Percentiles rank a stretch among this genome's conserved stretches.
Conservation (phyloP, 2,797 vertebrate genomes). For the Lophius americanus region DNA sequence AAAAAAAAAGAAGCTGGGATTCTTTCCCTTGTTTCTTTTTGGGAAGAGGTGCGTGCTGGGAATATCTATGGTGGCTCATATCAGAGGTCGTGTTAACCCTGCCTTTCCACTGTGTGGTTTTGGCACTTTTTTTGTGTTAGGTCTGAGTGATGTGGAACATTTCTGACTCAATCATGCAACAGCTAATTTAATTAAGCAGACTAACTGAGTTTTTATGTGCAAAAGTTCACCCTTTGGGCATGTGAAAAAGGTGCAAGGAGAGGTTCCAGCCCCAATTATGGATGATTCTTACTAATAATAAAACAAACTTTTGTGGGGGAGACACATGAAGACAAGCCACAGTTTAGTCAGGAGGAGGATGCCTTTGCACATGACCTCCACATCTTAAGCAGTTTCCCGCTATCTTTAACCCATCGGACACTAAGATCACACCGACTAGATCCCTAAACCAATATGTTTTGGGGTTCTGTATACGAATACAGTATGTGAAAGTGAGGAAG, state of each 20-base stretch:
- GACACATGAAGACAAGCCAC: not conserved
- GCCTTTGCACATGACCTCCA: no score
- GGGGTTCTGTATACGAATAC: no score
- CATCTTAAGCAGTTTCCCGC: no score
- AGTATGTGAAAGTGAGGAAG: no score
- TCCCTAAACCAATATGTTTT: no score
- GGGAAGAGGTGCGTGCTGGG: conserved; percentile 75
- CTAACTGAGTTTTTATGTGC: conserved; percentile 71
- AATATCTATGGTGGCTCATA: conserved; percentile 87
- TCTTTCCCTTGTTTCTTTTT: conserved; percentile 69
- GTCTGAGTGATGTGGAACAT: conserved; percentile 87
- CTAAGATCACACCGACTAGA: no score
- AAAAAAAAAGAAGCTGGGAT: conserved; percentile 60
- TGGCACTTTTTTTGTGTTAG: conserved; percentile 83
- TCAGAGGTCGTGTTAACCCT: conserved; percentile 84
- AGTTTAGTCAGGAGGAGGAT: no score
- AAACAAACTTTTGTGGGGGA: conserved; percentile 20
- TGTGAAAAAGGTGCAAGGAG: conserved; percentile 55
- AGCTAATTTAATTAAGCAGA: conserved; percentile 85
- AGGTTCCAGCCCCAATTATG: conserved; percentile 33
- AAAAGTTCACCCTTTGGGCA: conserved; percentile 43
- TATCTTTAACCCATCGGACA: no score
- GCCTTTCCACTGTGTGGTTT: conserved; percentile 75
- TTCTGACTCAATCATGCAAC: conserved; percentile 87
- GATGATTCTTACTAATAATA: conserved; percentile 13